Evolutionary conservation across 1,140 invertebrate genomes (phyloP), one percentile per base, ranked within the genome.

Genomic region (Drosophila quadrilineata): DNA sequence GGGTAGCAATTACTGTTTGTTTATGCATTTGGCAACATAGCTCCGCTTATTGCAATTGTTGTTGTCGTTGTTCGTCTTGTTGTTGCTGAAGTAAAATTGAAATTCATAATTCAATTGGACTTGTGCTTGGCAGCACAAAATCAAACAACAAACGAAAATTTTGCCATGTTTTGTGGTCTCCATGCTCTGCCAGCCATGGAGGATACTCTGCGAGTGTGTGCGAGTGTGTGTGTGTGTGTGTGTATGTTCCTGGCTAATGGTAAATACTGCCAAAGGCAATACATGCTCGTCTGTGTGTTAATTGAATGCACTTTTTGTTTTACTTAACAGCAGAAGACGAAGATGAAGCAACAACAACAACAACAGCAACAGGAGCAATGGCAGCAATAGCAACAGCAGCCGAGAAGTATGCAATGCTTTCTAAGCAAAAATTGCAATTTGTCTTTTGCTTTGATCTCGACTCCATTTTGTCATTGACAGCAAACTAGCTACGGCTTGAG

Each of bases 81-180:
- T 62, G 48, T 24, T 38, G 38, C 36, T 54, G 67, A 60, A 84
- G 54, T 79, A 79, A 73, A 85, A 79, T 84, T 85, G 79, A 79
- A 85, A 85, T 85, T 85, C 79, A 85, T 85, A 85, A 85, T 85
- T 85, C 71, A 85, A 85, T 85, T 85, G 79, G 59, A 85, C 26
- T 58, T 85, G 71, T 79, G 67, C 56, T 72, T 72, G 46, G 79
- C 50, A 57, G 65, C 52, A 67, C 66, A 84, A 58, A 71, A 58
- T 35, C 35, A 50, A 79, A 43, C 52, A 79, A 70, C 52, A 43
- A 71, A 75, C 63, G 56, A 52, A 53, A 63, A 50, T 52, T n/a
- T 49, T 57, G 31, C 29, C 26, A 36, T 41, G 56, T 24, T 24
- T 66, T 46, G 58, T 12, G 19, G 10, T 1, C 10, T 9, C 6